Conservation (phyloP, 2,797 vertebrate genomes). For the Rhinella marina region DNA sequence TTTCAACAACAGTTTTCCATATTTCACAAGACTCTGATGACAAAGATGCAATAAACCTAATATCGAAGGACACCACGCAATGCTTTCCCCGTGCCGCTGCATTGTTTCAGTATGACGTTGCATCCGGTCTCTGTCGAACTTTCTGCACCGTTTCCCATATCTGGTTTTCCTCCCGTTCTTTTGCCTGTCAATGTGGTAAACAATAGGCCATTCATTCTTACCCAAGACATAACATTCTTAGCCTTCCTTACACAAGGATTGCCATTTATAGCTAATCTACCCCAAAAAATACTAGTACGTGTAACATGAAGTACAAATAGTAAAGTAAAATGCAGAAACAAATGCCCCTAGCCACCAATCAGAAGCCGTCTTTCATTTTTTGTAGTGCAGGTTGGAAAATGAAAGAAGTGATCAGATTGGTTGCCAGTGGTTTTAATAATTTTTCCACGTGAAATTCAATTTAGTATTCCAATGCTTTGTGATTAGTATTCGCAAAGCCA, state of each 20-base stretch:
- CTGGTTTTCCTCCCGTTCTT: constrained; percentile 29
- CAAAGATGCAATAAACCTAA: constrained; percentile 55
- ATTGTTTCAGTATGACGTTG: constrained; percentile 53
- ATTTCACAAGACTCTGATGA: constrained; percentile 47
- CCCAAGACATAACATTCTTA: not conserved
- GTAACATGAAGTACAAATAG: not conserved
- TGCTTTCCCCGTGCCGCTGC: constrained; percentile 47
- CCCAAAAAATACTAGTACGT: not conserved
- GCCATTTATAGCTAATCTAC: not conserved
- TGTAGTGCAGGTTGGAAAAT: not conserved
- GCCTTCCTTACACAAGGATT: not conserved
- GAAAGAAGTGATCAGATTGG: not conserved
- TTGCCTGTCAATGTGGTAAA: constrained; percentile 52
- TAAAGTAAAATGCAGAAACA: not conserved
- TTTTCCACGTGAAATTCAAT: not conserved
- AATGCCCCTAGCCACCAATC: not conserved
- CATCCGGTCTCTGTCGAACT: constrained; percentile 54
- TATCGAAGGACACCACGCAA: constrained; percentile 35
- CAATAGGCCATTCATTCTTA: constrained; percentile 58
- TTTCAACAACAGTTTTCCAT: constrained; percentile 29
- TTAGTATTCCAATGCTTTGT: no score
- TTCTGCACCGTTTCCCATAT: constrained; percentile 49
- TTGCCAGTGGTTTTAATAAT: not conserved
- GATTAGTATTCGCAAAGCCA: no score
- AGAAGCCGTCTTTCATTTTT: not conserved